Conservation (phyloP, 2,113 vertebrate genomes). For the Crotalus horridus region DNA sequence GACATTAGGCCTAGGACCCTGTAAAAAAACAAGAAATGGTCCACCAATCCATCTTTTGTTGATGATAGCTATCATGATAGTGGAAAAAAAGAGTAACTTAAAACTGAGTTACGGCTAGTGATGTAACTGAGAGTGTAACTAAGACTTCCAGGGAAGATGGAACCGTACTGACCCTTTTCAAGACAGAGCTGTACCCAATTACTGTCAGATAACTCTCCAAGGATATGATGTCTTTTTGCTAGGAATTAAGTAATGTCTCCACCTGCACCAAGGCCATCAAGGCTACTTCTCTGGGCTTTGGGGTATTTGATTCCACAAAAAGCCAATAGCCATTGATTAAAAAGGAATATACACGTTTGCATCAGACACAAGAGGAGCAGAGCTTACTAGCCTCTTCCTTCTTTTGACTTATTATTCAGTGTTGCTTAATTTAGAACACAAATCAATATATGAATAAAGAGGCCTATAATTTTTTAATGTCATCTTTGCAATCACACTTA, state of each 20-base stretch:
- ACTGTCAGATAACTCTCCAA: not conserved
- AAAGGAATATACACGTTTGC: conserved; percentile 33
- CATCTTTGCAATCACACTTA: conserved; percentile 45
- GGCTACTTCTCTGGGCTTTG: not conserved
- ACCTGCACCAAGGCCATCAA: not conserved
- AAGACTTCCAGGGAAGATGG: not conserved
- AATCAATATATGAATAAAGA: conserved; percentile 60
- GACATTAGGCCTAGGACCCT: not conserved
- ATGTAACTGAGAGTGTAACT: not conserved
- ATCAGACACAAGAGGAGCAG: conserved; percentile 32
- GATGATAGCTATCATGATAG: not conserved
- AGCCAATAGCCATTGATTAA: conserved; percentile 47
- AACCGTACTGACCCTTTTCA: not conserved
- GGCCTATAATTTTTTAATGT: conserved; percentile 53
- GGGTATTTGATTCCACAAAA: conserved; percentile 31
- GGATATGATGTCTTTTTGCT: not conserved
- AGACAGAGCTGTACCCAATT: not conserved
- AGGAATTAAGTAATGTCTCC: not conserved
- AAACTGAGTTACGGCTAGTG: not conserved
- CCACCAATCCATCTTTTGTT: not conserved
- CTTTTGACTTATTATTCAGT: conserved; percentile 50
- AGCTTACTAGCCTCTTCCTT: conserved; percentile 12
- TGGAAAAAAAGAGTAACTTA: not conserved
- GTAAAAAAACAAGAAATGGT: not conserved
- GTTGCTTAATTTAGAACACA: conserved; percentile 59